A percentile compares a stretch with the other conserved stretches of the same genome.
These are phyloP conservation scores for Thereuonema tuberculata DNA, from an alignment of 1,140 invertebrate genomes.

Conservation along the genomic window DNA sequence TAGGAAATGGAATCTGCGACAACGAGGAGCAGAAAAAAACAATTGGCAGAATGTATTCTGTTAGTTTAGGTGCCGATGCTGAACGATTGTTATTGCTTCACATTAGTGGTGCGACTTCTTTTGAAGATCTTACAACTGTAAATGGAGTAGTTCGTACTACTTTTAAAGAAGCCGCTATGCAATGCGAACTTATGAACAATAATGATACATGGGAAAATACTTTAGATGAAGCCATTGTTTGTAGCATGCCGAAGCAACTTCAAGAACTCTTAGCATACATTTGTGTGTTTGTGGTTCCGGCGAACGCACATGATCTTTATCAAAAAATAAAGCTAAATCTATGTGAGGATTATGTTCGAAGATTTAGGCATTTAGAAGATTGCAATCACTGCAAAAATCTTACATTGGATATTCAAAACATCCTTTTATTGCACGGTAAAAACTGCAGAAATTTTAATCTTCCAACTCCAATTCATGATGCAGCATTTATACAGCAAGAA, in stretches of 20 bases:
- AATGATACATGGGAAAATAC: not conserved
- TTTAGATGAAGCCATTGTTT: not conserved
- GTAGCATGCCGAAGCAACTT: not conserved
- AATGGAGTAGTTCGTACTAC: not conserved
- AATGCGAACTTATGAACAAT: not conserved
- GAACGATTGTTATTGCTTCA: not conserved
- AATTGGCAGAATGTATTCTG: not conserved
- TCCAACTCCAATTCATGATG: not conserved
- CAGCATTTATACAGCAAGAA: not conserved
- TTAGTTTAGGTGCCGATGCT: not conserved
- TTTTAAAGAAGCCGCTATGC: not conserved
- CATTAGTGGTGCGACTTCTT: not conserved
- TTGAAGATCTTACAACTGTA: not conserved
- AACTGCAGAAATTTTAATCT: not conserved
- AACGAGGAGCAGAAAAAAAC: not conserved
- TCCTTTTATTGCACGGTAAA: not conserved
- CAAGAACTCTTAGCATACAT: slow-evolving; percentile 1
- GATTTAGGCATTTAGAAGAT: not conserved
- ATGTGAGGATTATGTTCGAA: not conserved
- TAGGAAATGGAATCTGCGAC: not conserved
- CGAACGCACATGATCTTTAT: not conserved
- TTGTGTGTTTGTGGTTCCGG: not conserved
- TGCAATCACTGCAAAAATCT: not conserved
- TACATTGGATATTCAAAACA: not conserved
- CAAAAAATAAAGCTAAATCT: not conserved